These are phyloP conservation scores for Taenioides sp. DNA, from an alignment of 2,797 vertebrate genomes.

Conservation along the genomic window DNA sequence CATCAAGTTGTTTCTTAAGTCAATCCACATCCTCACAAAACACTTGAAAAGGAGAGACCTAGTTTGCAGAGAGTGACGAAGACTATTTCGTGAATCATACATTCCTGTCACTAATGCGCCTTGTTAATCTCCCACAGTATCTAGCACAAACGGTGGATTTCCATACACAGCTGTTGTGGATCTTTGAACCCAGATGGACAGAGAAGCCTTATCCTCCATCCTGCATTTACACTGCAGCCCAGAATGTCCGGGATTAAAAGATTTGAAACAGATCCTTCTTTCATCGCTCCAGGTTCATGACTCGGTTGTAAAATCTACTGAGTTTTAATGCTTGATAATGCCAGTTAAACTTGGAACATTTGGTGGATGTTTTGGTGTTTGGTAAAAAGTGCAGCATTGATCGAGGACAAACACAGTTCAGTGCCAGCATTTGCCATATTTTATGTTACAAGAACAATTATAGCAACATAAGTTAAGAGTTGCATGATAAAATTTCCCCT, in stretches of 20 bases:
- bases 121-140: slow-evolving; percentile 23
- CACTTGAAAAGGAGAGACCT: neutral
- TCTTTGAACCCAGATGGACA: slow-evolving; percentile 57
- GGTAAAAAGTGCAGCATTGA: slow-evolving; percentile 9
- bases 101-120: neutral
- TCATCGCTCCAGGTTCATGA: slow-evolving; percentile 35
- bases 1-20: neutral
- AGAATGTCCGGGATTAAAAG: slow-evolving; percentile 61
- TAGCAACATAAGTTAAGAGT: neutral
- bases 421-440: neutral
- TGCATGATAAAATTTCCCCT: too few relatives aligned
- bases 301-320: slow-evolving; percentile 29
- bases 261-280: slow-evolving; percentile 55
- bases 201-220: slow-evolving; percentile 33
- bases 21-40: neutral
- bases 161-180: slow-evolving; percentile 38
- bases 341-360: slow-evolving; percentile 3
- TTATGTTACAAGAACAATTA: neutral
- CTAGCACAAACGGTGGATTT: slow-evolving; percentile 27
- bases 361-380: slow-evolving; percentile 11
- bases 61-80: neutral
- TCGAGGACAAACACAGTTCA: slow-evolving; percentile 6
- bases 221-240: slow-evolving; percentile 39
- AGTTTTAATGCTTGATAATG: slow-evolving; percentile 12
- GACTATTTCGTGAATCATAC: neutral